A percentile compares a stretch with the other conserved stretches of the same genome.
These are phyloP conservation scores for Cryptotermes secundus DNA, from an alignment of 1,140 invertebrate species.

Conservation along the genomic window DNA sequence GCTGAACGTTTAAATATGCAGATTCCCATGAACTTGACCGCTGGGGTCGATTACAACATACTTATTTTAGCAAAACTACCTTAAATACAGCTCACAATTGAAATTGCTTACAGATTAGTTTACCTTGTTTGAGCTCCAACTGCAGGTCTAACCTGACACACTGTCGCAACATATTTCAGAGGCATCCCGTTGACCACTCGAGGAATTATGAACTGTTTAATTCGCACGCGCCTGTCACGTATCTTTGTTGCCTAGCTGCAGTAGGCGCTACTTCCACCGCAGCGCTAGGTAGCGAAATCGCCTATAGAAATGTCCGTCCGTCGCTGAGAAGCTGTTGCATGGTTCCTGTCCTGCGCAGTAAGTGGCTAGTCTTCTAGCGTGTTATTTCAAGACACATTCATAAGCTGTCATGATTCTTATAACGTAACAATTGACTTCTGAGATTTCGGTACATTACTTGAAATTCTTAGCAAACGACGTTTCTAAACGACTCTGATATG, in stretches of 20 bases:
- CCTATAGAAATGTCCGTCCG: background rate
- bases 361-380: background rate
- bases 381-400: background rate
- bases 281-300: conserved; percentile 5
- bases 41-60: no score
- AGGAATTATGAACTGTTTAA: background rate
- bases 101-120: background rate
- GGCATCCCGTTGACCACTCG: background rate
- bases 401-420: background rate
- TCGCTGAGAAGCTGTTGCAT: background rate
- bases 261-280: background rate
- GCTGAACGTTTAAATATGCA: no score
- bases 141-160: background rate
- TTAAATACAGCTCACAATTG: no score
- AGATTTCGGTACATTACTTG: background rate
- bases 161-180: background rate
- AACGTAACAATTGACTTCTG: background rate
- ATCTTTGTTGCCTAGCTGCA: background rate
- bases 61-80: no score
- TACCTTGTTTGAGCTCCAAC: background rate
- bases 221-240: background rate
- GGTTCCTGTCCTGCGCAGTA: background rate
- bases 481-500: background rate
- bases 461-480: background rate
- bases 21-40: no score